Evolutionary conservation across 1,140 invertebrate genomes (phyloP).

Genomic region (Muscidifurax raptorellus): DNA sequence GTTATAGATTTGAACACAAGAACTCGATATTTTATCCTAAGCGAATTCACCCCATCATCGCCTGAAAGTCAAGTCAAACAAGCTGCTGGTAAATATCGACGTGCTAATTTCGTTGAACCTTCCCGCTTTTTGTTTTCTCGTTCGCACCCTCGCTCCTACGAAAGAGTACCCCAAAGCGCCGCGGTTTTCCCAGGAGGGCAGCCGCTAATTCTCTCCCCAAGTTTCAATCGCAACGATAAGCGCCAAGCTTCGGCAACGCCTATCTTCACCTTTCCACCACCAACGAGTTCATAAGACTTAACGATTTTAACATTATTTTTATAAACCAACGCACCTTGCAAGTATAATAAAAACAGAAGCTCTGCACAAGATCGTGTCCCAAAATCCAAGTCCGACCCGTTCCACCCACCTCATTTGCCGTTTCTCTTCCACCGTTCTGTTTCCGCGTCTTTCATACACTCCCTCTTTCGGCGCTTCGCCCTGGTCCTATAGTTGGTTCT

Average conservation of each 20-base stretch:
- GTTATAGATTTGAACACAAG: too few species aligned
- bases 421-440: not conserved
- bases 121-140: not conserved
- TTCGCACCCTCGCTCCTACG: not conserved
- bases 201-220: conserved; percentile 24
- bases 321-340: too few species aligned
- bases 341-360: too few species aligned
- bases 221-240: not conserved
- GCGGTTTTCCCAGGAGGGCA: not conserved
- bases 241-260: not conserved
- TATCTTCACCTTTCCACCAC: not conserved
- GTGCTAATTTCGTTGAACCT: conserved; percentile 7
- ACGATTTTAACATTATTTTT: not conserved
- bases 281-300: not conserved
- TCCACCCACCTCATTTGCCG: not conserved
- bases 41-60: not conserved
- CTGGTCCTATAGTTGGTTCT: not conserved
- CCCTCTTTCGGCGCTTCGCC: not conserved
- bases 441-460: not conserved
- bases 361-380: not conserved
- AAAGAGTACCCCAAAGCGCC: not conserved
- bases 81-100: not conserved
- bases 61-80: not conserved
- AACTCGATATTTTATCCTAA: too few species aligned
- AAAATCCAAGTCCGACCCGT: not conserved